phyloP scores from a whole-genome alignment of 2,888 invertebrate genomes.

The Brachyopa scutellaris region DNA sequence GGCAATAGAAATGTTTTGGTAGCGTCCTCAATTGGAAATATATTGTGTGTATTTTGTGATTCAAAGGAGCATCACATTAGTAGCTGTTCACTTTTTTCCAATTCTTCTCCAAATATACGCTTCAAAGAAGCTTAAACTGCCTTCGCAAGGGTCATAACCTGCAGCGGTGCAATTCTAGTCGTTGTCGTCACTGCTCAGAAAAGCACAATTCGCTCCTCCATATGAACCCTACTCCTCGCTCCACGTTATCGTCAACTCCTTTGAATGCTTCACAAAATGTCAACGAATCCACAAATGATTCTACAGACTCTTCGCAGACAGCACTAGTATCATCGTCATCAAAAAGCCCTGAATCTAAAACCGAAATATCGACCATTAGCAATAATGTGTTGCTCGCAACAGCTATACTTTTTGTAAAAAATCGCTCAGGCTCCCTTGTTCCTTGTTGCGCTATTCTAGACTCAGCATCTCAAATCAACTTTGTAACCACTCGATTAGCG shows the following conservation, averaged over 20 bases:
- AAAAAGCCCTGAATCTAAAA: conserved; percentile 1
- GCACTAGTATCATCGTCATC: conserved; percentile 11
- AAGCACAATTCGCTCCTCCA: conserved; percentile 65
- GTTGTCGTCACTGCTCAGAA: conserved; percentile 46
- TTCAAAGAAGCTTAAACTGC: conserved; percentile 48
- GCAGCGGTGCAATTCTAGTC: conserved; percentile 55
- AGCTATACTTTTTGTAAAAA: conserved; percentile 55
- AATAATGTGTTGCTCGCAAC: conserved; percentile 43
- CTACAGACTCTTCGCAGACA: conserved; percentile 8
- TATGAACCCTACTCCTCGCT: conserved; percentile 10
- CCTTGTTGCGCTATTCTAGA: conserved; percentile 54
- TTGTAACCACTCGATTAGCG: conserved; percentile 32
- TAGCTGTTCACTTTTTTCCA: conserved; percentile 22
- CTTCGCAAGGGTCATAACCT: conserved; percentile 58
- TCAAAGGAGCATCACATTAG: too few relatives aligned
- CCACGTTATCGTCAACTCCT: not conserved
- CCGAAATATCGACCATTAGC: not conserved
- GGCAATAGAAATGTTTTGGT: too few relatives aligned
- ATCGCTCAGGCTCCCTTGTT: too few relatives aligned
- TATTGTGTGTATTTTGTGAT: conserved; percentile 15
- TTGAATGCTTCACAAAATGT: not conserved
- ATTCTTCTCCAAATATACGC: conserved; percentile 24
- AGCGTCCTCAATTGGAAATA: conserved; percentile 6
- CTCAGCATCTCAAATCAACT: conserved; percentile 46
- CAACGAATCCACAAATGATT: not conserved